phyloP scores from a whole-genome alignment of 2,888 invertebrate genomes.

The Villa cingulata region DNA sequence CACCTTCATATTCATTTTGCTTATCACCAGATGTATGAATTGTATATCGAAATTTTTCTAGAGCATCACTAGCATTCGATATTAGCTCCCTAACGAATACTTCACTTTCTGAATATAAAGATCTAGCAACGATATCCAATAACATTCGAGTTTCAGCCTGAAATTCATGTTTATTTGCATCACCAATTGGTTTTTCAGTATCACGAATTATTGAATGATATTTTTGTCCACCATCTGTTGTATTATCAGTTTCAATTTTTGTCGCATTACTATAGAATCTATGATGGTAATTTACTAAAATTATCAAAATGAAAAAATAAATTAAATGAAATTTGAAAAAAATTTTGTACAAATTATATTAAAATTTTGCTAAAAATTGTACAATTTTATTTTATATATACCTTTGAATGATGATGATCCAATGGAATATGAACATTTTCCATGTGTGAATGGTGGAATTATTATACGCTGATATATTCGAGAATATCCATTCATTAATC shows the following conservation, averaged over 20 bases:
- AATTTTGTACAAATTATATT: not conserved
- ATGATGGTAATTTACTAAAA: not conserved
- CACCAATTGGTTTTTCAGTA: slow-evolving; percentile 21
- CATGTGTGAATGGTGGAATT: not conserved
- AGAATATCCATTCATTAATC: not conserved
- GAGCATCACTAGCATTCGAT: slow-evolving; percentile 93
- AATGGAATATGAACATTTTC: not conserved
- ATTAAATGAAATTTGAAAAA: no score
- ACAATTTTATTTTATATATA: no score
- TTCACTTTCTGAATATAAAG: slow-evolving; percentile 94
- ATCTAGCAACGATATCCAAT: slow-evolving; percentile 91
- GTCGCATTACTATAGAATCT: not conserved
- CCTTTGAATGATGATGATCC: not conserved
- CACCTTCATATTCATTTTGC: slow-evolving; percentile 39
- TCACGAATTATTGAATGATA: slow-evolving; percentile 22
- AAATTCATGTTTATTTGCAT: slow-evolving; percentile 66
- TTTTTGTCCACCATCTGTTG: slow-evolving; percentile 8
- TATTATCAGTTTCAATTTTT: not conserved
- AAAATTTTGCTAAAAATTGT: not conserved
- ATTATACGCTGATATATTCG: not conserved
- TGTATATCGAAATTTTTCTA: slow-evolving; percentile 84
- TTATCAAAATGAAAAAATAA: not conserved
- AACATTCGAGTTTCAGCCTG: slow-evolving; percentile 94
- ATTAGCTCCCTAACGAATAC: slow-evolving; percentile 92
- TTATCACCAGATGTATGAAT: slow-evolving; percentile 41